Conservation (phyloP, 2,797 vertebrate species). For the Fratercula arctica region DNA sequence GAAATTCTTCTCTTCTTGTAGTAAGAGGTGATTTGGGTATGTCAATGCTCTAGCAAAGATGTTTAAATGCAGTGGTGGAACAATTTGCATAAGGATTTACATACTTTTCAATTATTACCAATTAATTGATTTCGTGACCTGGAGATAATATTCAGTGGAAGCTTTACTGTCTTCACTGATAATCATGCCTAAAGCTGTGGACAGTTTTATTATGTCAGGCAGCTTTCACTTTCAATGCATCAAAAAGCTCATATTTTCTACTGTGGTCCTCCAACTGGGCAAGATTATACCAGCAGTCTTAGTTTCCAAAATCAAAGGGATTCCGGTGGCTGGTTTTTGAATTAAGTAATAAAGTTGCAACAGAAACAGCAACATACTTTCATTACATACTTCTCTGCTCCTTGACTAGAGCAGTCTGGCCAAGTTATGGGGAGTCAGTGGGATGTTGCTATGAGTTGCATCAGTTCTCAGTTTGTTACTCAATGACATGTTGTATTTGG, state of each 20-base stretch:
- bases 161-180: neutral
- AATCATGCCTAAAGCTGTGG: neutral
- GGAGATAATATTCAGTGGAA: neutral
- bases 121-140: neutral
- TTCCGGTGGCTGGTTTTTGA: neutral
- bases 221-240: neutral
- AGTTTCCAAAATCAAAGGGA: neutral
- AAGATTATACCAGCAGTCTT: neutral
- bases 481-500: fast-evolving
- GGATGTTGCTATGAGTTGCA: neutral
- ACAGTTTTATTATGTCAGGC: neutral
- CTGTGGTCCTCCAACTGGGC: too few relatives aligned
- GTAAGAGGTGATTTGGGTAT: neutral
- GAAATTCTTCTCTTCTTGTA: neutral
- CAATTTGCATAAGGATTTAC: neutral
- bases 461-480: neutral
- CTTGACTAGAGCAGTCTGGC: neutral
- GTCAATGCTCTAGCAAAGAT: neutral
- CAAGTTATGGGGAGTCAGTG: neutral
- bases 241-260: fast-evolving
- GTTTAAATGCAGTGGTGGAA: neutral
- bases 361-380: neutral
- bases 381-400: neutral
- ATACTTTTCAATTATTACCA: neutral
- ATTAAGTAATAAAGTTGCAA: neutral